A percentile compares a stretch with the other conserved stretches of the same genome.
phyloP scores from a whole-genome alignment of 2,797 vertebrate species.

The Argya squamiceps region DNA sequence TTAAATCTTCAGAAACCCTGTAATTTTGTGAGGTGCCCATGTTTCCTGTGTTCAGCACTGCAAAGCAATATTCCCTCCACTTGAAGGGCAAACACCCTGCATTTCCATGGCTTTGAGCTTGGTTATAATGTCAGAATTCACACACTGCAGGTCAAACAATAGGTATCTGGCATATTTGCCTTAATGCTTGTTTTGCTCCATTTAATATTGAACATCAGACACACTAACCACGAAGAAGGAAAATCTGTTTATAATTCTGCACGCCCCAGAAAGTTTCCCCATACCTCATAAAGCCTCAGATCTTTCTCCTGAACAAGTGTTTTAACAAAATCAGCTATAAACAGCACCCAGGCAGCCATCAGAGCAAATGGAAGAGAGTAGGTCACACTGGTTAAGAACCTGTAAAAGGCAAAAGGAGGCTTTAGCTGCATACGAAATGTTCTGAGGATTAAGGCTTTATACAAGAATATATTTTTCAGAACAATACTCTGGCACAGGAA shows the following conservation, averaged over 20 bases:
- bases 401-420: slow-evolving; percentile 71
- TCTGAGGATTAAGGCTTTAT: slow-evolving; percentile 7
- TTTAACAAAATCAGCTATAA: slow-evolving; percentile 94
- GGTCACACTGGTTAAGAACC: slow-evolving; percentile 91
- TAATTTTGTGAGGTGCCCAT: background rate
- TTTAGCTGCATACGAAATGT: background rate
- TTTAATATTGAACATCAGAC: background rate
- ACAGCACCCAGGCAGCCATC: slow-evolving; percentile 95
- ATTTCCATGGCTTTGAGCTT: background rate
- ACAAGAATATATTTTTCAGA: slow-evolving; percentile 13
- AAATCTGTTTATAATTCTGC: slow-evolving; percentile 39
- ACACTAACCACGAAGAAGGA: background rate
- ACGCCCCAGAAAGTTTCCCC: slow-evolving; percentile 2
- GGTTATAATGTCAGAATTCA: background rate
- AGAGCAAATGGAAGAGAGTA: slow-evolving; percentile 92
- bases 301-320: slow-evolving; percentile 96
- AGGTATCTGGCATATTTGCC: background rate
- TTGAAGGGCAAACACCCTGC: background rate
- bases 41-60: background rate
- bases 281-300: slow-evolving; percentile 94
- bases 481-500: background rate
- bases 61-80: background rate
- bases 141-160: slow-evolving; percentile 5
- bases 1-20: slow-evolving; percentile 14
- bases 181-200: slow-evolving; percentile 6